These are phyloP conservation scores for Xiphophorus birchmanni DNA, from an alignment of 2,797 vertebrate genomes.

Conservation along the genomic window DNA sequence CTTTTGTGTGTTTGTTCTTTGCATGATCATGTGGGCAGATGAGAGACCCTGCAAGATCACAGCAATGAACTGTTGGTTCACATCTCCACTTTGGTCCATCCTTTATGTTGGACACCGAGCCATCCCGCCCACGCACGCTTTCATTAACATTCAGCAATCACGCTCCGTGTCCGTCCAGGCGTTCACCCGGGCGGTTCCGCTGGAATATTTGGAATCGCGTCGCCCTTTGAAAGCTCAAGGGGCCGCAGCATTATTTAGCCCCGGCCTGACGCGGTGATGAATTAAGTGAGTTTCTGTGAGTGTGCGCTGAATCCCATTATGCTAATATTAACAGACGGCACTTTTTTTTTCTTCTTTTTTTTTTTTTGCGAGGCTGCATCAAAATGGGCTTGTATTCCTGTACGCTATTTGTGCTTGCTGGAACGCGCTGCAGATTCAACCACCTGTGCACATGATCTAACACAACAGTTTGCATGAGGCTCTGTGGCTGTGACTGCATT, in stretches of 20 bases:
- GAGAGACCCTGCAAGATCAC: slow-evolving; percentile 38
- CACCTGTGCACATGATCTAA: slow-evolving; percentile 62
- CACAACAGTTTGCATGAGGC: slow-evolving; percentile 37
- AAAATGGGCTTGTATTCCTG: slow-evolving; percentile 51
- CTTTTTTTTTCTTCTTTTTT: slow-evolving; percentile 7
- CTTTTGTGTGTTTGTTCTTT: slow-evolving; percentile 6
- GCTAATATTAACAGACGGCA: slow-evolving; percentile 60
- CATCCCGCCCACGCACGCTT: slow-evolving; percentile 4
- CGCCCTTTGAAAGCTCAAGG: slow-evolving; percentile 60
- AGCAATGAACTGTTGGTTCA: slow-evolving; percentile 22
- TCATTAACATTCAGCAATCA: slow-evolving; percentile 54
- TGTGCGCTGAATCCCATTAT: slow-evolving; percentile 71
- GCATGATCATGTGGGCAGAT: slow-evolving; percentile 25
- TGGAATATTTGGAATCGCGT: slow-evolving; percentile 67
- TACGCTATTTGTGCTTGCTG: slow-evolving; percentile 43
- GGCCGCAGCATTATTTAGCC: slow-evolving; percentile 67
- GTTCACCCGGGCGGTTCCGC: slow-evolving; percentile 52
- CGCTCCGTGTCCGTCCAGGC: slow-evolving; percentile 44
- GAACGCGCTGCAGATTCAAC: slow-evolving; percentile 43
- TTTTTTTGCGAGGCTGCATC: slow-evolving; percentile 33
- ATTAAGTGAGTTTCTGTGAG: slow-evolving; percentile 68
- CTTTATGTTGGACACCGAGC: slow-evolving; percentile 26
- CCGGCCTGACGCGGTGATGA: slow-evolving; percentile 65
- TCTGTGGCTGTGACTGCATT: slow-evolving; percentile 22
- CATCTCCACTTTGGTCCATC: slow-evolving; percentile 31